Evolutionary conservation across 37 sponge, comb jelly and placozoan species (phyloP).

Genomic region (Halichondria panicea): DNA sequence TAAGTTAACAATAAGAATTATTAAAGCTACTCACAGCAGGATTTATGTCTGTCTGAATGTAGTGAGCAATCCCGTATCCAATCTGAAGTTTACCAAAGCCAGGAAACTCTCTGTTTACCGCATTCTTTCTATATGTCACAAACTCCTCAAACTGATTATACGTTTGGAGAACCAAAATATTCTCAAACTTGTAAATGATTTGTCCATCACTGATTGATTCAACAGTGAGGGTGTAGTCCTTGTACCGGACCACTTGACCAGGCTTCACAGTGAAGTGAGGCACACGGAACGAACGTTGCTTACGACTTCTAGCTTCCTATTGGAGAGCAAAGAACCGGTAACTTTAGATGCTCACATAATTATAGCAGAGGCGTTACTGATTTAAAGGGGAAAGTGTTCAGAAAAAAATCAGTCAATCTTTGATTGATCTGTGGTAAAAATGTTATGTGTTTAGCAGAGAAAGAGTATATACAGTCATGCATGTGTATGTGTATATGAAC

Average conservation of each 20-base stretch:
- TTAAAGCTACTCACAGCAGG: background rate
- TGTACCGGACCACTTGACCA: background rate
- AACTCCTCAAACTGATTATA: background rate
- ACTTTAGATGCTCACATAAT: no score
- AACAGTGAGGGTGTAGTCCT: background rate
- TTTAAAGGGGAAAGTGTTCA: no score
- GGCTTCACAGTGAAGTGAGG: background rate
- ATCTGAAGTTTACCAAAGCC: slow-evolving; percentile 4
- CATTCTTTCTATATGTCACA: background rate
- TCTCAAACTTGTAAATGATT: background rate
- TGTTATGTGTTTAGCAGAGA: no score
- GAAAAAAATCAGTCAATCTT: no score
- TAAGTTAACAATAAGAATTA: no score
- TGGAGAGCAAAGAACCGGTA: no score
- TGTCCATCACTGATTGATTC: background rate
- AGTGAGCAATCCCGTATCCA: background rate
- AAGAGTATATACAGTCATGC: no score
- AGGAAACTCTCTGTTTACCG: background rate
- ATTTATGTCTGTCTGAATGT: background rate
- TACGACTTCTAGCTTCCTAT: no score
- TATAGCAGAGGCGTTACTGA: no score
- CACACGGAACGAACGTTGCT: background rate
- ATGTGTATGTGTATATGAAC: no score
- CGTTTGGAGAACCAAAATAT: background rate
- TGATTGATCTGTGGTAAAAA: no score